Percentiles rank a stretch among this genome's conserved stretches.
Evolutionary conservation across 1,140 invertebrate species (phyloP).

Genomic region (Halesus radiatus): DNA sequence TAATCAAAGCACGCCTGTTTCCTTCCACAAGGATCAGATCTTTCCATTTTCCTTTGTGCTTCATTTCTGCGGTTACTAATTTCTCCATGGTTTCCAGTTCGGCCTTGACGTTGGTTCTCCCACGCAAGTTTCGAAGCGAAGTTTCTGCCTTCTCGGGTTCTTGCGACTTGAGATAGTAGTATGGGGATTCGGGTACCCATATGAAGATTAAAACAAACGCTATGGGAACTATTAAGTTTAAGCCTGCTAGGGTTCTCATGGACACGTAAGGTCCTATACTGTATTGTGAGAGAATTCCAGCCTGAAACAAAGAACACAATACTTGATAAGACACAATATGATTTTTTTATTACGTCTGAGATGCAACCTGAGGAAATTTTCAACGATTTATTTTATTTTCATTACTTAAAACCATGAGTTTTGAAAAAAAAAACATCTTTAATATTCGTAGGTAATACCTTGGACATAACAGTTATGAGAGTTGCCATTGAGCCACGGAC

Average conservation of each 20-base stretch:
- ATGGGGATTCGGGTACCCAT: slow-evolving; percentile 85
- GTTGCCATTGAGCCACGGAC: slow-evolving; percentile 80
- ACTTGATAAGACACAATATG: too few species aligned
- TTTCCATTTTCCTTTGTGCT: slow-evolving; percentile 70
- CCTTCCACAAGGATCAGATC: slow-evolving; percentile 72
- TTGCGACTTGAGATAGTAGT: slow-evolving; percentile 76
- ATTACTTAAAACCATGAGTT: background rate
- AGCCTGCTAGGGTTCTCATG: slow-evolving; percentile 71
- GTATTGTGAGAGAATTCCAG: slow-evolving; percentile 80
- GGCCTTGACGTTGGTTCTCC: slow-evolving; percentile 71
- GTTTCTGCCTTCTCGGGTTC: slow-evolving; percentile 73
- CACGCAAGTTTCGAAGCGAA: slow-evolving; percentile 75
- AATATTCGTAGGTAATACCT: slow-evolving; percentile 59
- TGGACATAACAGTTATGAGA: slow-evolving; percentile 76
- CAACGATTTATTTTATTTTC: too few species aligned
- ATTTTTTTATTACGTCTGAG: too few species aligned
- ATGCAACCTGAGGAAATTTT: too few species aligned
- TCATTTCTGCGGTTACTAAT: slow-evolving; percentile 71
- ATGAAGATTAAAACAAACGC: slow-evolving; percentile 76
- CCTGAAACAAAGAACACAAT: slow-evolving; percentile 60
- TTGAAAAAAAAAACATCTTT: background rate
- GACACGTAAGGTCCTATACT: slow-evolving; percentile 75
- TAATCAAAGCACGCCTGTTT: slow-evolving; percentile 76
- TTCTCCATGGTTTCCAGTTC: slow-evolving; percentile 75
- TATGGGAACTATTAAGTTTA: slow-evolving; percentile 72